Base-by-base conservation (phyloP, 2,113 vertebrate species). In the Promerops cafer region DNA sequence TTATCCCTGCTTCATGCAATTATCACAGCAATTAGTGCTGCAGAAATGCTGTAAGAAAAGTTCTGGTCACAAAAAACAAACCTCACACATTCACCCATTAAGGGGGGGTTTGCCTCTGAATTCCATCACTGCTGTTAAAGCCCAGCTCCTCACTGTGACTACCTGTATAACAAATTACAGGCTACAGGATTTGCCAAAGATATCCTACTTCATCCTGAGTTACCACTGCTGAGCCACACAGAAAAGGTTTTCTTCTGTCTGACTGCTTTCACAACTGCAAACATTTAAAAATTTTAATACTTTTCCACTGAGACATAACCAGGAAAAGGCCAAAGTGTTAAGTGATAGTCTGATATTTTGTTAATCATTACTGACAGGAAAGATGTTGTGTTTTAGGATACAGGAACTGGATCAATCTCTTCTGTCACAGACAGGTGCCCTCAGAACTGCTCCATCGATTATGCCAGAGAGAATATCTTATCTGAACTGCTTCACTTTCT, bases 341-440 rank as follows among this genome's bases (percentile, higher is more conserved):
- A 81, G 16, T 54, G 39, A 40, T 44, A 24, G 13, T 28, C 40
- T 84, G 91, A n/a, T 76, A 23, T 33, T 93, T 69, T 80, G 72
- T 50, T 95, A 87, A 92, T 78, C 76, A 11, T 60, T 83, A 22
- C 64, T 39, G 86, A 60, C 69, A 75, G 72, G 56, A 63, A 91
- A 52, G 80, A 81, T 74, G 90, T 33, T 80, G 61, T 42, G 64
- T 23, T 94, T 83, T 44, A 74, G 69, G 69, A 44, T 24, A 37
- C 27, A 47, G 65, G 64, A 75, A n/a, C 21, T 59, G 60, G 74
- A 96, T 96, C 95, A 89, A 96, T 96, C 93, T 81, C 60, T 64
- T 47, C 72, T 93, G 89, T 92, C 96, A 92, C 93, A 94, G 83
- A 71, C 68, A 92, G 95, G 93, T 40, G 52, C 77, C 91, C 91